Evolutionary conservation across 2,113 vertebrate species (phyloP), one percentile per base, ranked within the genome.

Genomic region (Menidia beryllina): DNA sequence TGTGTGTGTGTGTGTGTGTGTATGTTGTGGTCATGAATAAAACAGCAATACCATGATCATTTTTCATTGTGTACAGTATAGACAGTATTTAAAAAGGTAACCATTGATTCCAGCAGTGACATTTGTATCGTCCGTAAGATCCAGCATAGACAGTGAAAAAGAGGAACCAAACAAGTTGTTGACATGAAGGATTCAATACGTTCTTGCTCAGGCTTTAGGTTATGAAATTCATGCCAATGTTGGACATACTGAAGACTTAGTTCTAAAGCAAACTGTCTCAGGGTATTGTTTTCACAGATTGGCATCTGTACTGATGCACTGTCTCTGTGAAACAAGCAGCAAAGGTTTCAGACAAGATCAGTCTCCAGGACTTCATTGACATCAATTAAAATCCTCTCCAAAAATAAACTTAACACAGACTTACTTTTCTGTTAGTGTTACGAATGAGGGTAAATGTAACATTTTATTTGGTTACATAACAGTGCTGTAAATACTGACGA

Each of bases 1-100:
- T n/a, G n/a, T n/a, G n/a, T n/a, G n/a, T n/a, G n/a, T 8, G 50
- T 39, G 52, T 59, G 68, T 5, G 34, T 54, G 20, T 20, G 30
- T 65, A 65, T 78, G 50, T 81, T 80, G 86, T 88, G 87, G 83
- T 86, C 57, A 73, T 74, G 57, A 69, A 72, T 34, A 59, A 79
- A 64, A 71, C 64, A 69, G 43, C 47, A 60, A 67, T 66, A 69
- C 34, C 54, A 23, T 43, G 43, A 63, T 57, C 25, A 58, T 43
- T 67, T 51, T 59, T 65, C 50, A 58, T 38, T 61, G 79, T 71
- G 51, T 61, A 87, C 74, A 77, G 53, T 81, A 83, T 77, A 69
- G 55, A 87, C 71, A 75, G 17, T 43, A 25, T 36, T 48, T 27
- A 27, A 60, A 64, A 61, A 52, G 39, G 48, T 56, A 64, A 45